phyloP scores from a whole-genome alignment of 2,888 invertebrate genomes.

The Boloria euphrosyne region DNA sequence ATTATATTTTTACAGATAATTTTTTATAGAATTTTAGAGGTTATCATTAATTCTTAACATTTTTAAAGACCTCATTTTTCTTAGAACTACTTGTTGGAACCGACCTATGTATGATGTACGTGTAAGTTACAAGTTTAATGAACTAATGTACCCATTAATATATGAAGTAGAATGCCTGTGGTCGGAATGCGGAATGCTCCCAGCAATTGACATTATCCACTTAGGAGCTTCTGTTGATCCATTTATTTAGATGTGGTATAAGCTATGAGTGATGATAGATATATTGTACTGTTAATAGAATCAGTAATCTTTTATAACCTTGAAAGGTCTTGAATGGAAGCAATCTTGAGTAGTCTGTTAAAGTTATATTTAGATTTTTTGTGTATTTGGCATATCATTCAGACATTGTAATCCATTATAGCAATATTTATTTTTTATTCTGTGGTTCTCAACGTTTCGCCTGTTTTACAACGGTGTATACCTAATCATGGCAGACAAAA shows the following conservation, averaged over 20 bases:
- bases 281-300: conserved; percentile 16
- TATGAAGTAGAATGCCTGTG: conserved; percentile 67
- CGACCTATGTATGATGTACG: not conserved
- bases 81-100: too few relatives aligned
- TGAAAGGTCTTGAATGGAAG: not conserved
- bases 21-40: too few relatives aligned
- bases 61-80: too few relatives aligned
- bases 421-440: too few relatives aligned
- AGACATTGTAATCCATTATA: too few relatives aligned
- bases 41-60: too few relatives aligned
- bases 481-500: too few relatives aligned
- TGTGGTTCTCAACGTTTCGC: too few relatives aligned
- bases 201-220: conserved; percentile 77
- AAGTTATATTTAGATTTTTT: too few relatives aligned
- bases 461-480: too few relatives aligned
- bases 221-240: conserved; percentile 69
- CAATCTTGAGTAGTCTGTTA: not conserved
- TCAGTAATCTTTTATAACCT: not conserved
- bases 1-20: too few relatives aligned
- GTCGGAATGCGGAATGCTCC: conserved; percentile 77
- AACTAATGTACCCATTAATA: conserved; percentile 55
- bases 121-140: conserved; percentile 32
- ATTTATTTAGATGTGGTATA: conserved; percentile 48
- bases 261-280: conserved; percentile 38
- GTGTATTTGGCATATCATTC: too few relatives aligned